Base-by-base conservation (phyloP, 2,797 vertebrate species). In the Chelon labrosus region DNA sequence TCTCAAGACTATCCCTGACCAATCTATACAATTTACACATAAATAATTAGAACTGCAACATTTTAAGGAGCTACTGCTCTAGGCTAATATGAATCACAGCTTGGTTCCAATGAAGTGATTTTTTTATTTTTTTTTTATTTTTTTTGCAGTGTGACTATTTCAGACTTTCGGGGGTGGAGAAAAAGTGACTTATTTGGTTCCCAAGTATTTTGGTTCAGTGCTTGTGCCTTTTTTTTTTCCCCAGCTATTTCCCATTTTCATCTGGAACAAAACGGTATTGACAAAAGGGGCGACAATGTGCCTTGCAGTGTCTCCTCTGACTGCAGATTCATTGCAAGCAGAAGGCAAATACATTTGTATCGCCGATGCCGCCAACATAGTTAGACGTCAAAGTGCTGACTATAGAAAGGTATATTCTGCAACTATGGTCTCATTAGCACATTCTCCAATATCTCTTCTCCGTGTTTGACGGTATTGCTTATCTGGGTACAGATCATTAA, bases 301-400 rank as follows among this genome's bases (percentile, higher is more conserved):
- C 19, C 49, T n/a, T 16, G n/a, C 56, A 55, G 62, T 57, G 25
- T 65, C 60, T 39, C 25, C 27, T 61, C 17, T 31, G 35, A 10
- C 37, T 55, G 25, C 51, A 77, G 59, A 82, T 83, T 83, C 64
- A 84, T 85, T 75, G 73, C 55, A 5, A 72, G 67, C 16, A 22
- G 55, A 50, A 70, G 70, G 81, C 17, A 51, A 65, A 68, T 59
- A 71, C 59, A 57, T 75, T 66, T 59, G 31, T 55, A 69, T 11
- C 64, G 56, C 56, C 72, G 75, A 56, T 42, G 51, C 31, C 64
- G 19, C 42, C 31, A 42, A 49, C 69, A 66, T 66, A 47, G n/a
- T n/a, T n/a, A n/a, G n/a, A n/a, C n/a, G n/a, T 25, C 14, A 42
- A 38, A 16, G 20, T 22, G 39, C 35, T 49, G 19, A 64, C 35